Percentiles rank a stretch among this genome's conserved stretches.
These are phyloP conservation scores for Cyrtonyx montezumae DNA, from an alignment of 2,113 vertebrate species.

Conservation along the genomic window DNA sequence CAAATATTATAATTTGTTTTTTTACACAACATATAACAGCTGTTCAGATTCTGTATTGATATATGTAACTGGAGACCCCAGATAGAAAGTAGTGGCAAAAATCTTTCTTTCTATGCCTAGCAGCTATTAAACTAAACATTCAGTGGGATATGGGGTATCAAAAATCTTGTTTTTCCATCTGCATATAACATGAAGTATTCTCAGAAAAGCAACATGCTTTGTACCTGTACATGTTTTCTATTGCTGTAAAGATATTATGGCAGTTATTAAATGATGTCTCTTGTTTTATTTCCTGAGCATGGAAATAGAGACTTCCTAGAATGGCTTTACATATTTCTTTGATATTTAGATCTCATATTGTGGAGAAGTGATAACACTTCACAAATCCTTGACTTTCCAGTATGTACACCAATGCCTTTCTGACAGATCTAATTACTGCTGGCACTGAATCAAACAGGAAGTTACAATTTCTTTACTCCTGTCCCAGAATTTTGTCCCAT, in stretches of 20 bases:
- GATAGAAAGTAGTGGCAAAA: background rate
- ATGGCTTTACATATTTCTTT: background rate
- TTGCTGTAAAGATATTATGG: background rate
- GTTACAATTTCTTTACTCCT: background rate
- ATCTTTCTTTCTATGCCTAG: background rate
- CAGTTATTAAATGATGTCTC: background rate
- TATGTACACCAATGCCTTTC: background rate
- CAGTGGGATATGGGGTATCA: background rate
- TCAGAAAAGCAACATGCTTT: background rate
- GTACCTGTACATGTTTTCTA: background rate
- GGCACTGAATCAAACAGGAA: background rate
- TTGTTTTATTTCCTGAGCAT: background rate
- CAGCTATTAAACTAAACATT: background rate
- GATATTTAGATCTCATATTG: background rate
- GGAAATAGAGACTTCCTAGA: background rate
- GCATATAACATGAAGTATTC: background rate
- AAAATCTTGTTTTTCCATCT: background rate
- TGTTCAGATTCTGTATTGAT: rapidly evolving
- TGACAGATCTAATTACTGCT: background rate
- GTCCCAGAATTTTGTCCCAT: background rate
- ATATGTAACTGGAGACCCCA: background rate
- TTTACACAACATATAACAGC: background rate
- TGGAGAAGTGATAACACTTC: background rate
- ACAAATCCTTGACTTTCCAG: background rate
- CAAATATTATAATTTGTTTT: background rate